Evolutionary conservation across 2,888 invertebrate species (phyloP).

Genomic region (Cepaea hortensis): DNA sequence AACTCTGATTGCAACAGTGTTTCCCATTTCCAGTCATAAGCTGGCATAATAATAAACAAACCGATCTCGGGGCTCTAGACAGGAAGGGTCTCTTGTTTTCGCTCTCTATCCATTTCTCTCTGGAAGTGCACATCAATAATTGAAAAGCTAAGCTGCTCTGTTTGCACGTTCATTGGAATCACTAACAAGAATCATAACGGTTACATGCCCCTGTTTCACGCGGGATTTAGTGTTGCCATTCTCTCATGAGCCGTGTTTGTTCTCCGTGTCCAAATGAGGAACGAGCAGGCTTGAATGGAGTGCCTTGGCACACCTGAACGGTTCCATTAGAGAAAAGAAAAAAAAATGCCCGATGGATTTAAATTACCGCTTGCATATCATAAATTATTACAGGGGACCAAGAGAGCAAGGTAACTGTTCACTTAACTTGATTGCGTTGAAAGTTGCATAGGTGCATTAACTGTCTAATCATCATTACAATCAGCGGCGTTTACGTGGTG

Average conservation of each 20-base stretch:
- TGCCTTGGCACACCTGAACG: background rate
- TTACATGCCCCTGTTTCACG: conserved; percentile 2
- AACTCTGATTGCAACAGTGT: conserved; percentile 48
- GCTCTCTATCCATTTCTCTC: conserved; percentile 24
- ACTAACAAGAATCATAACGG: conserved; percentile 10
- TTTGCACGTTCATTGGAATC: background rate
- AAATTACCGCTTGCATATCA: background rate
- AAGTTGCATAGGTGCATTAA: too few species aligned
- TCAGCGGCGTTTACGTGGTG: too few species aligned
- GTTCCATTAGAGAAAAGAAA: background rate
- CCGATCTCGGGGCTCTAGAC: conserved; percentile 11
- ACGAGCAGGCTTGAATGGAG: background rate
- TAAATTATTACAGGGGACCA: background rate
- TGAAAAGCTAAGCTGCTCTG: conserved; percentile 7
- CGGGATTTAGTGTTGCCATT: background rate
- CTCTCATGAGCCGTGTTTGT: background rate
- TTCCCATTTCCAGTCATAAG: conserved; percentile 43
- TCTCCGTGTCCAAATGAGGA: background rate
- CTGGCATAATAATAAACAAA: conserved; percentile 28
- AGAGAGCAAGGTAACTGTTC: background rate
- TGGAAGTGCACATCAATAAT: conserved; percentile 45
- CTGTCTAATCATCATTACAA: too few species aligned
- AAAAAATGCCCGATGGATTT: background rate
- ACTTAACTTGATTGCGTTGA: background rate
- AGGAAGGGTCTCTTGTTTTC: conserved; percentile 1